phyloP scores from a whole-genome alignment of 2,113 vertebrate species.

The human region DNA sequence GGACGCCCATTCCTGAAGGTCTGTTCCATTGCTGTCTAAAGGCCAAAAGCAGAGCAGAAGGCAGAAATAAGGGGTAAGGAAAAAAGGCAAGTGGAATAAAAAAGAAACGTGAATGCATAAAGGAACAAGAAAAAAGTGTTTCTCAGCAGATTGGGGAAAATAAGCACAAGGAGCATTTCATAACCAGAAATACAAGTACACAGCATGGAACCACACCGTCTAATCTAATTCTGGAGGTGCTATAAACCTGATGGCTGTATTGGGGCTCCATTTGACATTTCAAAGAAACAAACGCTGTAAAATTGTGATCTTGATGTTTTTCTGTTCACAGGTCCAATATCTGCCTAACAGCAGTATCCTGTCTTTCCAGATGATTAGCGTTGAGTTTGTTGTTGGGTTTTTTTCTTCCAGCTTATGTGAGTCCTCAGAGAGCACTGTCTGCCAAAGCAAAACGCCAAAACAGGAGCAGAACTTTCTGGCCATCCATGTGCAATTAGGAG shows the following conservation, averaged over 20 bases:
- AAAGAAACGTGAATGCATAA: background rate
- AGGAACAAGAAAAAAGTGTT: background rate
- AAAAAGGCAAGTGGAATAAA: background rate
- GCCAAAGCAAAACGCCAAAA: background rate
- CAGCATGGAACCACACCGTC: background rate
- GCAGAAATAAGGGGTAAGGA: background rate
- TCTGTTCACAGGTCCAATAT: constrained; percentile 1
- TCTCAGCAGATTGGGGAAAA: background rate
- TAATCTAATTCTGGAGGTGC: constrained; percentile 38
- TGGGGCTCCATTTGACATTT: background rate
- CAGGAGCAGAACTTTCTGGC: constrained; percentile 16
- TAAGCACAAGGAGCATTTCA: background rate
- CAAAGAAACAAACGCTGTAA: background rate
- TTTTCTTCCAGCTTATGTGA: background rate
- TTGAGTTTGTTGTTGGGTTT: background rate
- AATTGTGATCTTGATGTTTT: constrained; percentile 32
- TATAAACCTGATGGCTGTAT: background rate
- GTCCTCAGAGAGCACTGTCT: constrained; percentile 8
- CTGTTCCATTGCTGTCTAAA: background rate
- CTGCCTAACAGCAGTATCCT: background rate
- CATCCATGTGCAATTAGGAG: background rate
- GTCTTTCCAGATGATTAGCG: constrained; percentile 29
- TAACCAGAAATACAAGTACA: constrained; percentile 22
- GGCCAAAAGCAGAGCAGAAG: background rate
- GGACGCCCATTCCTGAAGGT: background rate